Conservation (phyloP, 2,113 vertebrate species). For the Nesoenas mayeri region DNA sequence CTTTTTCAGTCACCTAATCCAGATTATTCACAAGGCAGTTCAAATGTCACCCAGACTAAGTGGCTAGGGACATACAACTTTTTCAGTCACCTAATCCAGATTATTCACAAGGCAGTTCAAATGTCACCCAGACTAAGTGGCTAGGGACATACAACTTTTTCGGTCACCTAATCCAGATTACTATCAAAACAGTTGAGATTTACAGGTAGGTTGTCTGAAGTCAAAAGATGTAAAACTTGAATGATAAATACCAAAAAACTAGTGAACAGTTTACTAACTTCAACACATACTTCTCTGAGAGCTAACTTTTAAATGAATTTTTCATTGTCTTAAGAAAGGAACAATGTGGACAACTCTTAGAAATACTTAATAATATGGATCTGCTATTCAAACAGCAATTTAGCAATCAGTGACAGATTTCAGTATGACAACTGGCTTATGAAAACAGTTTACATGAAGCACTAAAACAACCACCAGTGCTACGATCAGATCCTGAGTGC, state of each 20-base stretch:
- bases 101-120: background rate
- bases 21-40: background rate
- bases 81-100: background rate
- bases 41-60: background rate
- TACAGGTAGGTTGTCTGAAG: background rate
- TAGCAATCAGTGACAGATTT: background rate
- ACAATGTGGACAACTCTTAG: background rate
- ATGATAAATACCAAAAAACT: background rate
- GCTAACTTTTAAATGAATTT: background rate
- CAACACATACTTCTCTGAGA: background rate
- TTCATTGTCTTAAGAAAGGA: background rate
- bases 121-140: background rate
- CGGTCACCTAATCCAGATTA: background rate
- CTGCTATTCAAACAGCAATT: background rate
- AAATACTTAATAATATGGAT: background rate
- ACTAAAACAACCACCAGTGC: background rate
- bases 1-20: background rate
- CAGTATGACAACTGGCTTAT: background rate
- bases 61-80: background rate
- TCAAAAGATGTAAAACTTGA: background rate
- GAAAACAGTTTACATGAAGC: background rate
- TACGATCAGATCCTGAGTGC: background rate
- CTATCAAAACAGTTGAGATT: background rate
- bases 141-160: background rate
- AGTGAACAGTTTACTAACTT: background rate